Conservation (phyloP, 30 jellyfish, hydroid and myxozoan species). For the Sanderia malayensis region DNA sequence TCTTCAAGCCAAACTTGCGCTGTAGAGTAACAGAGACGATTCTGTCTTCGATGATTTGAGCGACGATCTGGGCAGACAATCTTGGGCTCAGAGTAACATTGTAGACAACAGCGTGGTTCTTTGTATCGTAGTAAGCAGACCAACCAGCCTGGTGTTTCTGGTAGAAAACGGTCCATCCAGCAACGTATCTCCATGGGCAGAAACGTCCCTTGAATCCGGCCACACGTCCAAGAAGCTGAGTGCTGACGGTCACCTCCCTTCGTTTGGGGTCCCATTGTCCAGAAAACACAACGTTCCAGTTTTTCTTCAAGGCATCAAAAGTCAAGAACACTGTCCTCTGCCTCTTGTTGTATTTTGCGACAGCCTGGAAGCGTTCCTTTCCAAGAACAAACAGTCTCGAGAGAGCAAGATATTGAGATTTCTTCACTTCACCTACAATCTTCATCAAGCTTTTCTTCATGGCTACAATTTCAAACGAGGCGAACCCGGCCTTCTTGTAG, state of each 20-base stretch:
- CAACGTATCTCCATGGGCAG: conserved; percentile 53
- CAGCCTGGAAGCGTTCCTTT: conserved; percentile 64
- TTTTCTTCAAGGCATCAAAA: conserved; percentile 61
- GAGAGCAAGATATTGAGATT: conserved; percentile 23
- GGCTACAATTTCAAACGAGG: conserved; percentile 35
- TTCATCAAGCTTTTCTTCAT: conserved; percentile 44
- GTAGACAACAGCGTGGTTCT: conserved; percentile 71
- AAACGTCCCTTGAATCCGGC: conserved; percentile 79
- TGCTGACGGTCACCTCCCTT: conserved; percentile 65
- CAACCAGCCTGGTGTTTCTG: conserved; percentile 71
- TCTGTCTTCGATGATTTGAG: conserved; percentile 71
- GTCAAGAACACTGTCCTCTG: conserved; percentile 43
- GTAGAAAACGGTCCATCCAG: conserved; percentile 65
- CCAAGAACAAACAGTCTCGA: conserved; percentile 46
- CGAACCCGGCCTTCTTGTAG: conserved; percentile 28
- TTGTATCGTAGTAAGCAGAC: conserved; percentile 53
- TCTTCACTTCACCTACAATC: conserved; percentile 43
- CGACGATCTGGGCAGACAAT: conserved; percentile 64
- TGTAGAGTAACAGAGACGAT: conserved; percentile 71
- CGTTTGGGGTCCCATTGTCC: conserved; percentile 64
- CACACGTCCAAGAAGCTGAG: conserved; percentile 47
- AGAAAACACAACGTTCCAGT: conserved; percentile 65
- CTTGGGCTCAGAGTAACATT: conserved; percentile 77
- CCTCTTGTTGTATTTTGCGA: conserved; percentile 65
- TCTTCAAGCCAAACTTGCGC: conserved; percentile 54